Conservation (phyloP, 2,797 vertebrate genomes). For the Halcyon smyrnensis region DNA sequence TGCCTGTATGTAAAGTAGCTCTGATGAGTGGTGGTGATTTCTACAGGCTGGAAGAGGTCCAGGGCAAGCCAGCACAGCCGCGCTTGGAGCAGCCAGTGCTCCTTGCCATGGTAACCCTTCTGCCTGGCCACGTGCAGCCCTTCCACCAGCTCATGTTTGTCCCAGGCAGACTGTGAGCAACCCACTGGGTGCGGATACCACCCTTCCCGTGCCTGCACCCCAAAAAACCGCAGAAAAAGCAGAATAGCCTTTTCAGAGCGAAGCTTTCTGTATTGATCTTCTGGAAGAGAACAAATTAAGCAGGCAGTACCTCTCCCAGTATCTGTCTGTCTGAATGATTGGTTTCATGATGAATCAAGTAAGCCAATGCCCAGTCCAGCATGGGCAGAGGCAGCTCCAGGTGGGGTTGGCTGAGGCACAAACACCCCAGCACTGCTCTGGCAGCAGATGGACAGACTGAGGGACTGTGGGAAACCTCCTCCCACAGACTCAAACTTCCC, state of each 20-base stretch:
- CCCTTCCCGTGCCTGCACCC: neutral
- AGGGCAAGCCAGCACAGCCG: neutral
- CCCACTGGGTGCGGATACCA: neutral
- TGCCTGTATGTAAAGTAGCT: neutral
- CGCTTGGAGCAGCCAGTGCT: neutral
- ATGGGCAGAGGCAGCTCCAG: neutral
- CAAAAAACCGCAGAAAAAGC: neutral
- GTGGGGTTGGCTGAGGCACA: neutral
- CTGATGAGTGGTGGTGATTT: neutral
- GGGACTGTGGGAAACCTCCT: neutral
- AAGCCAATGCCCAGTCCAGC: neutral
- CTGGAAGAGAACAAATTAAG: neutral
- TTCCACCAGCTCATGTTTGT: neutral
- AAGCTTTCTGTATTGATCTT: neutral
- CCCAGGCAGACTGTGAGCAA: neutral
- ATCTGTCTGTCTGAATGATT: neutral
- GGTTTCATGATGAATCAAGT: accelerated
- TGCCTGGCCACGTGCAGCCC: neutral
- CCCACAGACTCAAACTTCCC: neutral
- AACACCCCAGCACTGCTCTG: accelerated
- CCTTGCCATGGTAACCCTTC: neutral
- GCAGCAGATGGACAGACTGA: accelerated
- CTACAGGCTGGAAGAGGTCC: neutral
- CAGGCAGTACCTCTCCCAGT: neutral
- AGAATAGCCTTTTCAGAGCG: neutral